Evolutionary conservation across 2,888 invertebrate genomes (phyloP).

Genomic region (Iselma pallidipennis): DNA sequence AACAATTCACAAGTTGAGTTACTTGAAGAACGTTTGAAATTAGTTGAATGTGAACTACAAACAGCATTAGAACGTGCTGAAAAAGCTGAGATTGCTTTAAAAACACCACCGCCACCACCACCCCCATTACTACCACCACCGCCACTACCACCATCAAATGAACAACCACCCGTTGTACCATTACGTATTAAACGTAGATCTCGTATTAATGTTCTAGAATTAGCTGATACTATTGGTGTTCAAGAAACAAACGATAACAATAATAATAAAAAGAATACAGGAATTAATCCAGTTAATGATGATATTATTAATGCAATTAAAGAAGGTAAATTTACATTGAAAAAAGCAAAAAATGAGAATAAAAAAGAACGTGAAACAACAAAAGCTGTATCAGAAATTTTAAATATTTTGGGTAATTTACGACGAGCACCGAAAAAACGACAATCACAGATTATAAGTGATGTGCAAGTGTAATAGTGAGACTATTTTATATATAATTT

Average conservation of each 20-base stretch:
- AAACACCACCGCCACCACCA: slow-evolving; percentile 57
- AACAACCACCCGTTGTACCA: slow-evolving; percentile 60
- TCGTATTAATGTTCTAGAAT: slow-evolving; percentile 41
- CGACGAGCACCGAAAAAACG: slow-evolving; percentile 59
- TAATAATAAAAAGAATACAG: slow-evolving; percentile 54
- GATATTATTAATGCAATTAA: slow-evolving; percentile 79
- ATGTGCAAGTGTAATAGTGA: slow-evolving; percentile 28
- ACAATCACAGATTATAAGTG: slow-evolving; percentile 38
- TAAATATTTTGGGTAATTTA: slow-evolving; percentile 68
- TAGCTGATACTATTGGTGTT: slow-evolving; percentile 41
- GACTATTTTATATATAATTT: not conserved
- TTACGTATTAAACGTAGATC: slow-evolving; percentile 59
- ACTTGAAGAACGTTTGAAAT: slow-evolving; percentile 69
- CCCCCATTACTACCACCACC: slow-evolving; percentile 45
- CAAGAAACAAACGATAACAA: slow-evolving; percentile 26
- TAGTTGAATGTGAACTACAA: slow-evolving; percentile 71
- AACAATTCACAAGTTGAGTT: slow-evolving; percentile 69
- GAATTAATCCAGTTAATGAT: slow-evolving; percentile 60
- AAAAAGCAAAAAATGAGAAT: slow-evolving; percentile 63
- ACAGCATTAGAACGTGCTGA: slow-evolving; percentile 66
- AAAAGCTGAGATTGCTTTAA: slow-evolving; percentile 58
- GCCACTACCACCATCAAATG: slow-evolving; percentile 47
- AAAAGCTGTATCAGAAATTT: slow-evolving; percentile 68
- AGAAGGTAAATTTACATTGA: slow-evolving; percentile 73
- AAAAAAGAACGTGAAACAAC: slow-evolving; percentile 63